Base-by-base conservation (phyloP, 1,140 invertebrate genomes). In the Euschistus heros region DNA sequence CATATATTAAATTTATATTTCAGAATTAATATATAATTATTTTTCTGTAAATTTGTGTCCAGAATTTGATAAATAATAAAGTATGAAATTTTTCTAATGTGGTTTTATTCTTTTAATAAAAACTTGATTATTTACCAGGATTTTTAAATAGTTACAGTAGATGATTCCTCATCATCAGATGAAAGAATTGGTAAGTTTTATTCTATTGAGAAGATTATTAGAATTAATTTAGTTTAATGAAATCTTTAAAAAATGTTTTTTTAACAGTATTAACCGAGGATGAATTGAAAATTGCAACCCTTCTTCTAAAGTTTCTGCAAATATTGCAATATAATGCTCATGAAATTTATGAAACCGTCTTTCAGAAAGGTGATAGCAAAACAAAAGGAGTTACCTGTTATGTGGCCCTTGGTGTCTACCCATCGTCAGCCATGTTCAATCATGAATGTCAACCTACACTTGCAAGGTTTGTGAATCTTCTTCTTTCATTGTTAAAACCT, bases 311-410 rank as follows among this genome's bases (percentile, higher is more conserved):
- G 42, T 82, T 91, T 71, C 78, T 93, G 2, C 87, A 91, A 76
- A 80, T 92, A 57, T 74, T 93, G 2, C 91, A 92, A 69, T 94
- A 92, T 75, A 94, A 94, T 76, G 90, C 90, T 0, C 91, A 94
- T 74, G 90, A 93, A 76, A 83, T 94, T n/a, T 88, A 84, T 66
- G 88, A 93, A 72, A 84, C 87, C 0, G 27, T 68, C 20, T 26
- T 64, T 20, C 64, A 68, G 22, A 17, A 54, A 0, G 7, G 54
- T 24, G 52, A 30, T 18, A 37, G 47, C 0, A 54, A 68, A 20
- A 60, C 46, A 8, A 26, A 55, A 20, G 55, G 62, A 27, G 68
- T 67, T 62, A 64, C 69, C 7, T 66, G 67, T 0, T 83, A 85
- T 69, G 74, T 89, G n/a, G 92, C 87, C 0, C 84, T 92, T 4